A percentile compares a stretch with the other conserved stretches of the same genome.
phyloP scores from a whole-genome alignment of 2,888 invertebrate genomes.

The Fragum whitleyi region DNA sequence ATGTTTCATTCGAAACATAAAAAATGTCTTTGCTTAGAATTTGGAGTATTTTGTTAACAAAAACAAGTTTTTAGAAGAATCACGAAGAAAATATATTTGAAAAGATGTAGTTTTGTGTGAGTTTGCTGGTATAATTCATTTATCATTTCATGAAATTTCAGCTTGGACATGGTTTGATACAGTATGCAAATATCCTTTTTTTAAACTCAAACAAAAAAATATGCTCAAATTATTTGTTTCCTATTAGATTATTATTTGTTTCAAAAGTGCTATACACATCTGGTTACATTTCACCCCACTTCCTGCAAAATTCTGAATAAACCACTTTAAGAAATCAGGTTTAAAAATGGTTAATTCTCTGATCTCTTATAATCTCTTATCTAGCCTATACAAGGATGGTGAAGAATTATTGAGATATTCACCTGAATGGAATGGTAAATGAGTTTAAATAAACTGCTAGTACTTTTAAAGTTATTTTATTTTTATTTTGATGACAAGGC shows the following conservation, averaged over 20 bases:
- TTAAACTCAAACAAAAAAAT: neutral
- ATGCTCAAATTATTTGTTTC: too few relatives aligned
- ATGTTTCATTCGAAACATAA: too few relatives aligned
- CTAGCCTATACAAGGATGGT: too few relatives aligned
- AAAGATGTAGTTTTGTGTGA: neutral
- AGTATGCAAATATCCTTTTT: neutral
- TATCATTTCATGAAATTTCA: slow-evolving; percentile 10
- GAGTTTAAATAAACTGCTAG: neutral
- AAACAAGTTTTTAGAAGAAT: too few relatives aligned
- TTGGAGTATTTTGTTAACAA: too few relatives aligned
- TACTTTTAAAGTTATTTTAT: slow-evolving; percentile 7
- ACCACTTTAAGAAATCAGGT: too few relatives aligned
- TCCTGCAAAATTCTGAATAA: too few relatives aligned
- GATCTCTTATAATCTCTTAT: too few relatives aligned
- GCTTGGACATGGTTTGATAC: slow-evolving; percentile 16
- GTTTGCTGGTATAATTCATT: neutral
- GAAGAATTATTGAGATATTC: too few relatives aligned
- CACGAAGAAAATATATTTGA: too few relatives aligned
- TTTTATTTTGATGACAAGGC: slow-evolving; percentile 16
- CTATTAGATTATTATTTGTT: neutral
- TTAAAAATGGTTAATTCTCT: too few relatives aligned
- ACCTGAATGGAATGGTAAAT: neutral
- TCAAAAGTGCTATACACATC: neutral
- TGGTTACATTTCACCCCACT: neutral
- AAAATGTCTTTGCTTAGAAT: too few relatives aligned